A percentile compares a stretch with the other conserved stretches of the same genome.
Conservation (phyloP, 1,140 invertebrate genomes). For the Chrysomallon squamiferum region DNA sequence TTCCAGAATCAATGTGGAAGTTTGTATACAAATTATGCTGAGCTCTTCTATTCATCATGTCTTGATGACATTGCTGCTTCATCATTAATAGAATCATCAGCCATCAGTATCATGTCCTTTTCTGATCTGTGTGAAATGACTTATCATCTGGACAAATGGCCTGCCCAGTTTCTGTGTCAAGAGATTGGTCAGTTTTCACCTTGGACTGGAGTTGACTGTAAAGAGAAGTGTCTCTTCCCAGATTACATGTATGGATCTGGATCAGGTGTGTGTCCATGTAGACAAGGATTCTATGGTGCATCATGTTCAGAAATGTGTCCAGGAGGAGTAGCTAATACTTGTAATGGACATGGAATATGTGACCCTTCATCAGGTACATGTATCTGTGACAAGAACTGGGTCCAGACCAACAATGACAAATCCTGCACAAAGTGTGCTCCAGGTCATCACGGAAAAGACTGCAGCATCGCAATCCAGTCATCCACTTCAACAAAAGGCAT, state of each 20-base stretch:
- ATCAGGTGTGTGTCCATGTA: constrained; percentile 18
- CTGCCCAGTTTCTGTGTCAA: constrained; percentile 20
- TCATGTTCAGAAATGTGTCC: constrained; percentile 24
- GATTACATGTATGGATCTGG: neutral
- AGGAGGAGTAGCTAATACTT: constrained; percentile 23
- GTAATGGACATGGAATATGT: constrained; percentile 29
- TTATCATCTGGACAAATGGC: constrained; percentile 12
- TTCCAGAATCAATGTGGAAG: constrained; percentile 11
- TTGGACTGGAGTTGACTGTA: constrained; percentile 10
- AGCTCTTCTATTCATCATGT: constrained; percentile 28
- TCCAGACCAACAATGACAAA: too few species aligned
- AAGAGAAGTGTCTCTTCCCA: constrained; percentile 20
- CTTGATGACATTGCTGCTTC: constrained; percentile 29
- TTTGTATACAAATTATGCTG: constrained; percentile 1
- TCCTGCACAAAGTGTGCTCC: constrained; percentile 25
- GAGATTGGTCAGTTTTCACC: constrained; percentile 9
- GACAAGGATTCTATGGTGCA: constrained; percentile 30
- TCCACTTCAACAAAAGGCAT: neutral
- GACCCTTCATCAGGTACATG: constrained; percentile 23
- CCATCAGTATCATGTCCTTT: constrained; percentile 11
- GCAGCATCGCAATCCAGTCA: constrained; percentile 20
- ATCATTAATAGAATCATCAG: neutral
- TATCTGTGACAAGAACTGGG: constrained; percentile 29
- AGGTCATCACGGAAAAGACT: constrained; percentile 35
- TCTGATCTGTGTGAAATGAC: constrained; percentile 15